A percentile compares a stretch with the other conserved stretches of the same genome.
Conservation (phyloP, 2,797 vertebrate species). For the Centropyge bicolor region DNA sequence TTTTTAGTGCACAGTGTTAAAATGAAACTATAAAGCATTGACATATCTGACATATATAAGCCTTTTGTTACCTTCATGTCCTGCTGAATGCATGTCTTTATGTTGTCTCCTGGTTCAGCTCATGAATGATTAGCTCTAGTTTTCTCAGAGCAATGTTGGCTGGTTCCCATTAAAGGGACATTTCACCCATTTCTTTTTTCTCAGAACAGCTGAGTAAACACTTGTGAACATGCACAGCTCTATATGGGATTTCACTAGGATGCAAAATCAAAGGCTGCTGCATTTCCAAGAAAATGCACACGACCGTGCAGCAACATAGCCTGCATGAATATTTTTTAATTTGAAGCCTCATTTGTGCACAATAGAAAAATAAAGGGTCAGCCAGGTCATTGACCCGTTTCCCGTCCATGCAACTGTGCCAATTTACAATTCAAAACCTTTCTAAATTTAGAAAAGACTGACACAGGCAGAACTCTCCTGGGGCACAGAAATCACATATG, state of each 20-base stretch:
- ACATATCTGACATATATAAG: too few relatives aligned
- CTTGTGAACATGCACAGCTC: not conserved
- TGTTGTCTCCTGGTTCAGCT: not conserved
- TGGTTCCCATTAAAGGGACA: conserved; percentile 33
- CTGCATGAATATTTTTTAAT: not conserved
- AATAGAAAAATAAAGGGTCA: not conserved
- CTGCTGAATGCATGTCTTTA: not conserved
- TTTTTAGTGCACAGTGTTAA: too few relatives aligned
- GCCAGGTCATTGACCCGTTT: not conserved
- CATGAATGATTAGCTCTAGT: not conserved
- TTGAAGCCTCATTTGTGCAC: not conserved
- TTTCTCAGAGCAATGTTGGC: conserved; percentile 15
- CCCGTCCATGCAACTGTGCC: not conserved
- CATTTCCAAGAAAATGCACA: not conserved
- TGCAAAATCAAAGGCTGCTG: not conserved
- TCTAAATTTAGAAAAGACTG: not conserved
- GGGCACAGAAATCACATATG: not conserved
- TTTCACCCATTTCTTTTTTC: conserved; percentile 18
- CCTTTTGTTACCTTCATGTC: not conserved
- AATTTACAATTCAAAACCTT: not conserved
- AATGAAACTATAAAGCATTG: too few relatives aligned
- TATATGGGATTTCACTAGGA: not conserved
- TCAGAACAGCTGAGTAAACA: not conserved
- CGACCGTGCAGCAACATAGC: not conserved
- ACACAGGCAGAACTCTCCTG: not conserved